Conservation (phyloP, 1,140 invertebrate species). For the Bathynomus jamesi region DNA sequence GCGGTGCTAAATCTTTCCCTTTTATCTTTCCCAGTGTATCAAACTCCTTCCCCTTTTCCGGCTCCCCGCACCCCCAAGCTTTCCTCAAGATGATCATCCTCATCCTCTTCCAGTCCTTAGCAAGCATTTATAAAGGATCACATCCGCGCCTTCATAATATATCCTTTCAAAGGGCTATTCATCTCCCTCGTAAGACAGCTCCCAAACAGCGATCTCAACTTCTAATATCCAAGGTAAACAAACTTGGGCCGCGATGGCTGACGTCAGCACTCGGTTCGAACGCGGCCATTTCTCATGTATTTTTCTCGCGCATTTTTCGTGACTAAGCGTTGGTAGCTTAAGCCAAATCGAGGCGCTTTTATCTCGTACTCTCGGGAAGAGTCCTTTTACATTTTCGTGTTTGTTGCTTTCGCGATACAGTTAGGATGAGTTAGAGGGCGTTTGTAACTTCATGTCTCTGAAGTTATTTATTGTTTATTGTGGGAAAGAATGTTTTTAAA, state of each 20-base stretch:
- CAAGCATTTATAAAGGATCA: background rate
- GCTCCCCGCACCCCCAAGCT: too few species aligned
- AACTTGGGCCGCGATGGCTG: background rate
- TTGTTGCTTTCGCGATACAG: too few species aligned
- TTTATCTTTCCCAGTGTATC: background rate
- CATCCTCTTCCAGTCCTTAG: background rate
- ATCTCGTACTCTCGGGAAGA: too few species aligned
- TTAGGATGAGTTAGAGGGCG: too few species aligned
- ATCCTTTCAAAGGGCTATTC: background rate
- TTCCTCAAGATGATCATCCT: too few species aligned
- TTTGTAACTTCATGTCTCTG: too few species aligned
- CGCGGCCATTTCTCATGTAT: background rate
- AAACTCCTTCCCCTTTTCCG: background rate
- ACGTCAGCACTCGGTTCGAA: background rate
- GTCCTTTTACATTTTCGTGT: too few species aligned
- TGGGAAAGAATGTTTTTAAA: too few species aligned
- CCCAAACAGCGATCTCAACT: background rate
- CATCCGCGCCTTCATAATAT: background rate
- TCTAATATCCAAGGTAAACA: background rate
- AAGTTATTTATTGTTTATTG: too few species aligned
- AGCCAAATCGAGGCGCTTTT: too few species aligned
- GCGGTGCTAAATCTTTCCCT: background rate
- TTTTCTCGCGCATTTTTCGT: too few species aligned
- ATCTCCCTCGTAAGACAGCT: background rate
- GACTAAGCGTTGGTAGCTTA: too few species aligned